A percentile compares a stretch with the other conserved stretches of the same genome.
Conservation (phyloP, 2,113 vertebrate species). For the Myocastor coypus region DNA sequence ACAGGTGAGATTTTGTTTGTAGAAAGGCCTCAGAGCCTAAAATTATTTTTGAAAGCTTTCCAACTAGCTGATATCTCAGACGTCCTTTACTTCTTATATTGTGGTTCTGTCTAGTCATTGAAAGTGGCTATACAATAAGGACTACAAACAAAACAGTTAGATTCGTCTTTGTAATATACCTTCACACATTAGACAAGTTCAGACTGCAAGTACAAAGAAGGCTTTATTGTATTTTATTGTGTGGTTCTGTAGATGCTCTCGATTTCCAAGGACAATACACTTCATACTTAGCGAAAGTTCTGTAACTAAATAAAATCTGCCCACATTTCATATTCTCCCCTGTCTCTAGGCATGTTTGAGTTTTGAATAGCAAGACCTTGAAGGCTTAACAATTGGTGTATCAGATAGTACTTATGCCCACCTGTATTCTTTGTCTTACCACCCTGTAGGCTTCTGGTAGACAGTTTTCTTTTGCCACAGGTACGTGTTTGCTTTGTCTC, state of each 20-base stretch:
- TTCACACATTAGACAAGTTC: neutral
- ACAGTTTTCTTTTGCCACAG: neutral
- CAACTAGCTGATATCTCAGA: slow-evolving; percentile 20
- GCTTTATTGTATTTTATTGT: slow-evolving; percentile 33
- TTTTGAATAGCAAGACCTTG: slow-evolving; percentile 50
- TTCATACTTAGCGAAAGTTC: neutral
- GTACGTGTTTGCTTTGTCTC: slow-evolving; percentile 16
- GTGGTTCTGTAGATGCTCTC: slow-evolving; percentile 6
- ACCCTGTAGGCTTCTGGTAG: neutral
- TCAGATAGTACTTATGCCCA: neutral
- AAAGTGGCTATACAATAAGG: slow-evolving; percentile 46
- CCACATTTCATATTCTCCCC: neutral
- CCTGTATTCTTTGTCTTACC: neutral
- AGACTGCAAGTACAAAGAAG: slow-evolving; percentile 54
- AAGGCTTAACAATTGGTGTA: slow-evolving; percentile 34
- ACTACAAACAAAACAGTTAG: slow-evolving; percentile 59
- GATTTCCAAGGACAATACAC: slow-evolving; percentile 22
- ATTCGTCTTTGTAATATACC: slow-evolving; percentile 33
- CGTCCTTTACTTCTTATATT: slow-evolving; percentile 29
- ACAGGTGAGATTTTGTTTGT: slow-evolving; percentile 35
- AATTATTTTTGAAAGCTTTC: neutral
- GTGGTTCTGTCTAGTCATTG: slow-evolving; percentile 41
- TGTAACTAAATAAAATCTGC: slow-evolving; percentile 49
- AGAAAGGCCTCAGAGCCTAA: slow-evolving; percentile 25
- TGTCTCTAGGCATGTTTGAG: slow-evolving; percentile 15